These are phyloP conservation scores for Nomada ruficornis DNA, from an alignment of 2,888 invertebrate genomes.

Conservation along the genomic window DNA sequence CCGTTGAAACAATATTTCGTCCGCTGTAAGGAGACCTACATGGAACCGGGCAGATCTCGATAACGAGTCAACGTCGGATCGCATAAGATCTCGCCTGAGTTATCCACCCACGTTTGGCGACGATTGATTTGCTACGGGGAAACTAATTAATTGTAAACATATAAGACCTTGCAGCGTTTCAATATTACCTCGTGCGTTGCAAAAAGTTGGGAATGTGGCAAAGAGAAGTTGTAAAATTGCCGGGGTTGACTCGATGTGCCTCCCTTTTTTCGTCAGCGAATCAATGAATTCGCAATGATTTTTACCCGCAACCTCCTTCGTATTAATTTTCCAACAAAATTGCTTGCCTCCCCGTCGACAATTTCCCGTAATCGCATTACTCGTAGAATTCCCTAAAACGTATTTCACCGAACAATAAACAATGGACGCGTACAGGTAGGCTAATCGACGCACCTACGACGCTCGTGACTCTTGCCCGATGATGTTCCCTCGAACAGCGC, in stretches of 20 bases:
- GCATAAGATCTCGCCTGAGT: slow-evolving; percentile 20
- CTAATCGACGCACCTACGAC: background rate
- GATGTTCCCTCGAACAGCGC: slow-evolving; percentile 2
- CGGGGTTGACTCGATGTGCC: too few relatives aligned
- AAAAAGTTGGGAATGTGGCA: too few relatives aligned
- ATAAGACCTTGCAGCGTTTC: background rate
- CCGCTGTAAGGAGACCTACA: slow-evolving; percentile 4
- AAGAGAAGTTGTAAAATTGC: too few relatives aligned
- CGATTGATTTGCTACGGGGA: background rate
- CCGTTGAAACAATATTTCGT: slow-evolving; percentile 50
- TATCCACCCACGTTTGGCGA: slow-evolving; percentile 20
- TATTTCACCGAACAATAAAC: background rate
- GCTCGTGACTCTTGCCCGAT: background rate
- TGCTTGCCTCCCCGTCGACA: background rate
- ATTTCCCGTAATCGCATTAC: background rate
- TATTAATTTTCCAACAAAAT: too few relatives aligned
- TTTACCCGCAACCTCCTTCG: too few relatives aligned
- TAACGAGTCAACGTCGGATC: slow-evolving; percentile 30
- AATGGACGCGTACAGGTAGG: background rate
- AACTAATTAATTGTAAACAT: background rate
- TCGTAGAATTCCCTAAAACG: background rate
- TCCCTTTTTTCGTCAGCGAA: too few relatives aligned
- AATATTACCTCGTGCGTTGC: too few relatives aligned
- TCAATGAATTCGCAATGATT: too few relatives aligned
- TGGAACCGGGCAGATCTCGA: background rate